Conservation (phyloP, 2,888 invertebrate species). For the Drosophila meridiana region DNA sequence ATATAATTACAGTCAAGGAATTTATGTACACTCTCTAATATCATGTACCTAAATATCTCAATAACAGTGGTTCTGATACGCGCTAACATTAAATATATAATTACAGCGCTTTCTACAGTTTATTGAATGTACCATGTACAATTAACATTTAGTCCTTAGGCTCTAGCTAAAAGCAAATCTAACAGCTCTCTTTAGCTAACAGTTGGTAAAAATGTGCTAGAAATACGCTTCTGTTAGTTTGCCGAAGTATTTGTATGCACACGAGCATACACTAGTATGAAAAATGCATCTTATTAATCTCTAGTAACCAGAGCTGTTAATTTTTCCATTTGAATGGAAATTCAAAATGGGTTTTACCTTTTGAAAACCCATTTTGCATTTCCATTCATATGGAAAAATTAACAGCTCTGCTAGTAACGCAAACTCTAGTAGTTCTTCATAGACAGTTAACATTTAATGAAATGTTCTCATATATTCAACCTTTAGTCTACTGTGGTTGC, state of each 20-base stretch:
- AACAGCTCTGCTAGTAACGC: too few species aligned
- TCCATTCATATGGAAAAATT: too few species aligned
- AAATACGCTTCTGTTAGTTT: slow-evolving; percentile 6
- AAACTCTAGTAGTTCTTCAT: too few species aligned
- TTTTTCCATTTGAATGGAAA: too few species aligned
- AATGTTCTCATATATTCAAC: background rate
- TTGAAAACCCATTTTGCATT: too few species aligned
- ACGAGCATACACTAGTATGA: too few species aligned
- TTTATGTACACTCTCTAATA: background rate
- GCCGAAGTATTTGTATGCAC: too few species aligned
- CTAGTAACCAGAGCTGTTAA: too few species aligned
- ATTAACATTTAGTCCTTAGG: background rate
- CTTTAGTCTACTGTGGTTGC: background rate
- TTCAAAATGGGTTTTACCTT: too few species aligned
- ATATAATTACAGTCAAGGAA: background rate
- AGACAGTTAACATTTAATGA: too few species aligned
- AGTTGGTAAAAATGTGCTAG: background rate
- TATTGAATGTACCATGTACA: background rate
- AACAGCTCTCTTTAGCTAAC: background rate
- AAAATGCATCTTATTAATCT: too few species aligned
- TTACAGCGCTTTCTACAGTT: background rate
- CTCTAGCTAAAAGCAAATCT: background rate
- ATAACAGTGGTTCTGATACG: background rate
- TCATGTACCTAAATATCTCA: background rate
- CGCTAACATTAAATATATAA: background rate